Base-by-base conservation (phyloP, 2,113 vertebrate genomes). In the Rhinoptilus africanus region DNA sequence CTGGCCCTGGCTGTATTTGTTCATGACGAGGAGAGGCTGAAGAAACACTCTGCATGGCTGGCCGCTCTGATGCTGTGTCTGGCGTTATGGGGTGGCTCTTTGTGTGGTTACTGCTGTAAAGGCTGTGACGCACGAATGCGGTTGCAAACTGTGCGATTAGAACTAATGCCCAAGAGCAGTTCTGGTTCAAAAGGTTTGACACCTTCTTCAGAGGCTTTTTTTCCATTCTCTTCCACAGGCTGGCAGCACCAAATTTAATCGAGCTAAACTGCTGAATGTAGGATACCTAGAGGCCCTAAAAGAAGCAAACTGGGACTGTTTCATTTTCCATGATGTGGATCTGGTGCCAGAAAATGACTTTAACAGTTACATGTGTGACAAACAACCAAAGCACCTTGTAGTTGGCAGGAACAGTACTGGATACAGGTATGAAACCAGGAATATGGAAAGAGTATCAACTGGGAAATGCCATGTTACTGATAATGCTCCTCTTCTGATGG, bases 241-340 rank as follows among this genome's bases (percentile, higher is more conserved):
- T 93, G 99, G 99, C 56, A 98, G 96, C 92, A 97, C 91, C 35
- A 99, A 98, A 68, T 99, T 99, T 96, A 99, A 99, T 97, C 98
- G 99, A 77, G 99, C 99, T 92, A 99, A 99, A 97, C 97, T 99
- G 93, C 96, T 99, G 94, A 99, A 99, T 62, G 97, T 99, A 57
- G 99, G 99, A 23, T 99, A 99, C 94, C 88, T 99, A 88, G 99
- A 99, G 95, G 99, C 99, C 17, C 96, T 99, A 75, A 99, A 99
- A 94, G 99, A 99, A 94, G 97, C 97, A 35, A 97, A 74, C 37
- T 99, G 99, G 99, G 99, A 99, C 73, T 99, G 99, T 91, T 99
- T 99, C 87, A 98, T 99, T 94, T 99, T 99, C 96, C 99, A 99
- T 7, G 99, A 99, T 48, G 99, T 99, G 84, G 99, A 99, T 95